A percentile compares a stretch with the other conserved stretches of the same genome.
phyloP scores from a whole-genome alignment of 2,113 vertebrate species.

The Takifugu flavidus region DNA sequence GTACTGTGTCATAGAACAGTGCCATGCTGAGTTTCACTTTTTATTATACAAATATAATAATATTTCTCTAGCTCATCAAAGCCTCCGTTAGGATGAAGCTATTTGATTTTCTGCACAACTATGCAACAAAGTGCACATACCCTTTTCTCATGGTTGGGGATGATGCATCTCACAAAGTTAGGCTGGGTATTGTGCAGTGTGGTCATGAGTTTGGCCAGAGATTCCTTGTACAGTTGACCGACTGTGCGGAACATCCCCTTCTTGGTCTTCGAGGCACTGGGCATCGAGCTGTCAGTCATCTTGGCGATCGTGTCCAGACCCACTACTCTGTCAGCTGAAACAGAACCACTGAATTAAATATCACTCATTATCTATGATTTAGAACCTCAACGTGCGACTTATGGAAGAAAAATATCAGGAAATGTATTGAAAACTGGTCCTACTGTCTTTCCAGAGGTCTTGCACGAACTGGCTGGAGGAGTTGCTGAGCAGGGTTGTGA shows the following conservation, averaged over 20 bases:
- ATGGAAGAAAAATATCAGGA: no score
- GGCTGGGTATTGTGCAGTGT: conserved; percentile 96
- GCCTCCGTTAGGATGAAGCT: no score
- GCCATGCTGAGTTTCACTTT: background rate
- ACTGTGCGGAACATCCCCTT: conserved; percentile 99
- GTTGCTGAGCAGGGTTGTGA: conserved; percentile 85
- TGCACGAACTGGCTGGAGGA: conserved; percentile 91
- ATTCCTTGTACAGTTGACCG: conserved; percentile 97
- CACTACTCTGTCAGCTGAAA: conserved; percentile 91
- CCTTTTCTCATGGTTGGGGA: conserved; percentile 96
- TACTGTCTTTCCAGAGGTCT: conserved; percentile 96
- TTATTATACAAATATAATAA: background rate
- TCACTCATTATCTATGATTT: no score
- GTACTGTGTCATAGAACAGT: background rate
- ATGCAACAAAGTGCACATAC: conserved; percentile 56
- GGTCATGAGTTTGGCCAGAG: conserved; percentile 95
- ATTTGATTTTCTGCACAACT: no score
- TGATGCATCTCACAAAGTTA: conserved; percentile 98
- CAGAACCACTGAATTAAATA: background rate
- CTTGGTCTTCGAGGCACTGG: conserved; percentile 91
- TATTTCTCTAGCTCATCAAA: no score
- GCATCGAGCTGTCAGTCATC: conserved; percentile 89
- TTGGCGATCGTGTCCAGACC: conserved; percentile 95
- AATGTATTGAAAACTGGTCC: conserved; percentile 31
- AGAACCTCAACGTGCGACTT: no score